phyloP scores from a whole-genome alignment of 2,888 invertebrate species.

The Drosophila mimica region DNA sequence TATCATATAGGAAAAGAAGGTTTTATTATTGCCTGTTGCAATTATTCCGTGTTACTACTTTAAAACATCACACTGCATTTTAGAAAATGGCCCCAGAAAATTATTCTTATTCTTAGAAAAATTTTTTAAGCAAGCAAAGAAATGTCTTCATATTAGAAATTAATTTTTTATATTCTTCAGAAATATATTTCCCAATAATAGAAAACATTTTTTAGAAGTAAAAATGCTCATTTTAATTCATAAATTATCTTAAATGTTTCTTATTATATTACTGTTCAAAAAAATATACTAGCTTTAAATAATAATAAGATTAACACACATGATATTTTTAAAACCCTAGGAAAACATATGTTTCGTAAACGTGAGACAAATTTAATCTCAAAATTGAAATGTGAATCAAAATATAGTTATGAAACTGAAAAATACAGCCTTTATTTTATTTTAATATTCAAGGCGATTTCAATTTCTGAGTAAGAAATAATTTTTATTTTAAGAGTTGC shows the following conservation, averaged over 20 bases:
- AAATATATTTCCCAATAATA: too few relatives aligned
- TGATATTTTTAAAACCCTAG: too few relatives aligned
- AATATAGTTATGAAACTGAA: neutral
- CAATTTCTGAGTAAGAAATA: too few relatives aligned
- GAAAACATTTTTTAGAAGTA: too few relatives aligned
- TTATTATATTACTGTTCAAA: neutral
- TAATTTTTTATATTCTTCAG: too few relatives aligned
- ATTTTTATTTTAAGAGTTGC: neutral
- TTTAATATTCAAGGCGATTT: neutral
- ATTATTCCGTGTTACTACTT: neutral
- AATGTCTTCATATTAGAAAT: too few relatives aligned
- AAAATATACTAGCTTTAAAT: neutral
- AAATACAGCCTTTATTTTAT: neutral
- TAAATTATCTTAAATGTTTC: too few relatives aligned
- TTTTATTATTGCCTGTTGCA: neutral
- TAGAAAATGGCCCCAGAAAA: too few relatives aligned
- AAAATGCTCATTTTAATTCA: too few relatives aligned
- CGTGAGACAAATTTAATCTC: neutral
- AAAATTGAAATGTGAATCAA: rapidly evolving
- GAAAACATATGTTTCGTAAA: neutral
- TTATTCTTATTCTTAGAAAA: too few relatives aligned
- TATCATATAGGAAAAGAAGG: rapidly evolving
- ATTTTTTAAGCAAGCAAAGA: too few relatives aligned
- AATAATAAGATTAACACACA: neutral
- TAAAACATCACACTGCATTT: neutral